Base-by-base conservation (phyloP, 2,888 invertebrate genomes). In the Pristionchus maxplancki region DNA sequence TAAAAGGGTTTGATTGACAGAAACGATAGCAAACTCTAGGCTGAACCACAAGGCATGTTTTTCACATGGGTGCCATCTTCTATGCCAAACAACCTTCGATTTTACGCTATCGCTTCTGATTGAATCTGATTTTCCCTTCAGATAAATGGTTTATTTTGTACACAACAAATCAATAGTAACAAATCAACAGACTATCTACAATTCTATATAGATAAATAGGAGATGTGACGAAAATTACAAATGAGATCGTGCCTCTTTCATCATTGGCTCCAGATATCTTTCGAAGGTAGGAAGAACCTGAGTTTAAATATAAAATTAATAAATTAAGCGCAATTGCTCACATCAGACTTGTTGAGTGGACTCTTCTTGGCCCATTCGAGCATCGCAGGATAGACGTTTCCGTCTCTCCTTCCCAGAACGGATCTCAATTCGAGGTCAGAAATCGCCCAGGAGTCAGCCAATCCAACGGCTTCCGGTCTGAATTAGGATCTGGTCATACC, bases 361-460 rank as follows among this genome's bases (percentile, higher is more conserved):
- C 95, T 95, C 17, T 94, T 90, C 88, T 94, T 92, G 13, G 95
- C 95, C 94, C 95, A 96, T 78, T 95, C 94, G 89, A 95, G 94
- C 84, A 95, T 91, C 6, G 95, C 95, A 74, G 95, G 93, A 89
- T 95, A 95, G 20, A 95, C 95, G 85, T 95, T 93, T 85, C 93
- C 93, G 71, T 93, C 93, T 17, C 95, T 95, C 28, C 91, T 87
- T 31, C 93, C 94, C 44, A 95, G 92, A 58, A 94, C 95, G 53
- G 95, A 95, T 89, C 95, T 93, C 48, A 96, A 93, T 50, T 95
- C 93, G 13, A 93, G 90, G 90, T 95, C 95, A 24, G 94, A 93
- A 89, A 95, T 95, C 94, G 98, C 98, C 95, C 98, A 98, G 20
- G 97, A 96, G 95, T 98, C 98, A 0, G 98, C 98, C 34, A 98